Conservation (phyloP, 2,113 vertebrate species). For the Microtus ochrogaster region DNA sequence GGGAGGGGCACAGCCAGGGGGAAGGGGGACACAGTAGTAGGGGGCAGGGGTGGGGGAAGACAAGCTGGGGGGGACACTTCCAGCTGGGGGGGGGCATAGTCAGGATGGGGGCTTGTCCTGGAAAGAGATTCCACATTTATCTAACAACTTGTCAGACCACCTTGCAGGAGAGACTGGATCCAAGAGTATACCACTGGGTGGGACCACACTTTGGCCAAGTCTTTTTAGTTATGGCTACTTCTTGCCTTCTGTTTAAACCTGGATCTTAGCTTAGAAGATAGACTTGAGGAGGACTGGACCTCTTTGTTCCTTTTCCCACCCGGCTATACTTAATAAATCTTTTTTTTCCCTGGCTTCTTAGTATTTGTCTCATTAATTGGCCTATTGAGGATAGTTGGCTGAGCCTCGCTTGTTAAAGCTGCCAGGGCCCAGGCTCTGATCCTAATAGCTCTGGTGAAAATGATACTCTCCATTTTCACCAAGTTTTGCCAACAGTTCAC, state of each 20-base stretch:
- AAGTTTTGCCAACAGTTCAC: not conserved
- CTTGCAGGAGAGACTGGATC: not conserved
- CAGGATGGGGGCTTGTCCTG: not conserved
- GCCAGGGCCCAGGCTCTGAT: not conserved
- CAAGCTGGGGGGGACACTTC: no score
- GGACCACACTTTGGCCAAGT: not conserved
- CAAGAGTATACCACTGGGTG: not conserved
- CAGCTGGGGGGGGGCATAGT: not conserved
- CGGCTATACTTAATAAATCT: not conserved
- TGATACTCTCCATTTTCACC: not conserved
- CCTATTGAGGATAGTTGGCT: not conserved
- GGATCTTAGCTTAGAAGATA: not conserved
- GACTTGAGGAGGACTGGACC: not conserved
- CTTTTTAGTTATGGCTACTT: not conserved
- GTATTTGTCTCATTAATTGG: conserved; percentile 4
- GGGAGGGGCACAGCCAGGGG: no score
- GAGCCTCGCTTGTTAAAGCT: not conserved
- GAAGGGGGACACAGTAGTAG: no score
- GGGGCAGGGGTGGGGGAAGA: no score
- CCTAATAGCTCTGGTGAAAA: not conserved
- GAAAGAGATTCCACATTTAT: not conserved
- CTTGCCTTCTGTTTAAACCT: not conserved
- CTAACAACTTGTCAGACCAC: not conserved
- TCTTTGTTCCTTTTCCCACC: not conserved
- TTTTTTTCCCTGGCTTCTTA: not conserved